Evolutionary conservation across 2,888 invertebrate genomes (phyloP), one percentile per base, ranked within the genome.

Genomic region (Choristoneura rosaceana): DNA sequence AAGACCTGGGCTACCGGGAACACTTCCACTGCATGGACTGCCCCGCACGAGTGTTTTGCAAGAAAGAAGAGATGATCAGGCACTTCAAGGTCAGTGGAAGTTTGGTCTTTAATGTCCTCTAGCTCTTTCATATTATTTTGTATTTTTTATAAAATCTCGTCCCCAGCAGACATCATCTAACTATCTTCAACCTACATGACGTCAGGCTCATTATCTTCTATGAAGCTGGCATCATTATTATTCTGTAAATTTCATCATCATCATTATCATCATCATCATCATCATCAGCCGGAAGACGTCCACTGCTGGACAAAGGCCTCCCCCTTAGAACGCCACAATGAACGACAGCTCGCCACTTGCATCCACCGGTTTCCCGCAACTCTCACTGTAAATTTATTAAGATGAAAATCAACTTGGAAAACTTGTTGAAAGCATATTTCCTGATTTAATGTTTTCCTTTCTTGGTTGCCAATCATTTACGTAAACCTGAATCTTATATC

Each of bases 51-150:
- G 98, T 99, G n/a, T 98, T 99, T 87, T 97, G 98, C 83, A 99
- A 99, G 92, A 99, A 99, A 87, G 99, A 99, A 89, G 99, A 99
- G 88, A 99, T 99, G 97, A 99, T 99, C 77, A 96, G 99, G 58
- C 99, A 99, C 90, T 98, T 99, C 87, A 99, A 94, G 89, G 94
- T 94, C 73, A 61, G 43, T 50, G 14, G 10, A n/a, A 34, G 47
- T 70, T 62, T 14, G 55, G 12, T 3, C n/a, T 17, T 9, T 52
- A 9, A 0, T 10, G 3, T 25, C 12, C 12, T 52, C 17, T 52
- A 5, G 14, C n/a, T n/a, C n/a, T 9, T 17, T 2, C 8, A 7
- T 17, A 15, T 52, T 17, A 9, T 17, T 7, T 52, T 52, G 7
- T 17, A 17, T 52, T 17, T 52, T 5, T 17, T 17, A 3, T 0